A percentile compares a stretch with the other conserved stretches of the same genome.
Evolutionary conservation across 35 echinoderm and acorn worm genomes (phyloP).

Genomic region (Holothuria glaberrima): DNA sequence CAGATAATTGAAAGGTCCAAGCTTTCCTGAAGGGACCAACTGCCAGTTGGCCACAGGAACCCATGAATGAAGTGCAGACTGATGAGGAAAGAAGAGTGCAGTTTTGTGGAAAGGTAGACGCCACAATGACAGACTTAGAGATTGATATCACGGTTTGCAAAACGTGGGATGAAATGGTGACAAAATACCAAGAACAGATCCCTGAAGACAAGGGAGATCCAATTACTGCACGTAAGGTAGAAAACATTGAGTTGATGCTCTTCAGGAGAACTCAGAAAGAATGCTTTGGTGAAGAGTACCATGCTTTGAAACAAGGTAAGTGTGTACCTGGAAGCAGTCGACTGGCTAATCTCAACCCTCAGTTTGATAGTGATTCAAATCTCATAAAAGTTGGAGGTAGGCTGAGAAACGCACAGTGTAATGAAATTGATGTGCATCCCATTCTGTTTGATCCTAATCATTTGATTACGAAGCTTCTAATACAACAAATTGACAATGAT

Average conservation of each 20-base stretch:
- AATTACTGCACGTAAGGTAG: neutral
- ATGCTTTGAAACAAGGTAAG: neutral
- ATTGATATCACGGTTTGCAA: neutral
- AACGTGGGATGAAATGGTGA: slow-evolving; percentile 30
- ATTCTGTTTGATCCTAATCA: slow-evolving; percentile 25
- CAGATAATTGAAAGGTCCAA: slow-evolving; percentile 35
- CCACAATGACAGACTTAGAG: neutral
- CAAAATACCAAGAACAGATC: neutral
- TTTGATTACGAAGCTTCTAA: slow-evolving; percentile 8
- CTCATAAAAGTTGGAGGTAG: slow-evolving; percentile 46
- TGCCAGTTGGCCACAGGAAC: slow-evolving; percentile 22
- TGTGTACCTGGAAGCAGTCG: neutral
- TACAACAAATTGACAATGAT: neutral
- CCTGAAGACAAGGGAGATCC: neutral
- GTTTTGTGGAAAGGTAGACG: slow-evolving; percentile 3
- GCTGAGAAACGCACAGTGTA: neutral
- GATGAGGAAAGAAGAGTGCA: slow-evolving; percentile 5
- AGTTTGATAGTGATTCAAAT: slow-evolving; percentile 30
- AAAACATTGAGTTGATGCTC: neutral
- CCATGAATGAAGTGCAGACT: neutral
- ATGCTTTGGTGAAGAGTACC: slow-evolving; percentile 37
- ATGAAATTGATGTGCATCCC: slow-evolving; percentile 25
- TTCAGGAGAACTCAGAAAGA: slow-evolving; percentile 22
- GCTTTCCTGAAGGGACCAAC: neutral
- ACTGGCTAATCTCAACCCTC: slow-evolving; percentile 23